Percentiles rank a stretch among this genome's conserved stretches.
Evolutionary conservation across 92 coral and sea anemone genomes (phyloP).

Genomic region (Virgularia gustaviana): DNA sequence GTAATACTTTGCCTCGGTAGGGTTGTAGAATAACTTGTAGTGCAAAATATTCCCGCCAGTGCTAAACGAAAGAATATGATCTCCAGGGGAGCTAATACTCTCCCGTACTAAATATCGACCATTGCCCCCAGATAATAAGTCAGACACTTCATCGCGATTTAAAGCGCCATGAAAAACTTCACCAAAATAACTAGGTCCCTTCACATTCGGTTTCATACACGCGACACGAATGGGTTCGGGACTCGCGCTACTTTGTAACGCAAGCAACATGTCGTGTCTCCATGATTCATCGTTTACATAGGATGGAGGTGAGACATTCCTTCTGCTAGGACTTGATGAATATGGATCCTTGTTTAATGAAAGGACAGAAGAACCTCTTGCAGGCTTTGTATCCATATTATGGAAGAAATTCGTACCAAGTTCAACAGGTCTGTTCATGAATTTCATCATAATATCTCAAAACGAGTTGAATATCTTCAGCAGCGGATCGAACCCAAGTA

Average conservation of each 20-base stretch:
- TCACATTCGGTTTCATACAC: constrained; percentile 82
- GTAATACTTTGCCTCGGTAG: constrained; percentile 59
- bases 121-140: constrained; percentile 75
- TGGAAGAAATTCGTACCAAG: background rate
- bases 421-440: constrained; percentile 17
- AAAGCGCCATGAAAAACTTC: constrained; percentile 95
- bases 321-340: no score
- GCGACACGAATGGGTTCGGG: constrained; percentile 98
- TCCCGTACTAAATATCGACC: constrained; percentile 93
- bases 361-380: background rate
- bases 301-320: background rate
- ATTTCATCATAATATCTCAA: constrained; percentile 28
- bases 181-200: constrained; percentile 73
- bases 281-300: constrained; percentile 56
- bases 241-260: constrained; percentile 77
- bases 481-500: background rate
- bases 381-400: background rate
- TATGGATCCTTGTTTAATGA: background rate
- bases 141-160: constrained; percentile 80
- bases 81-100: constrained; percentile 84
- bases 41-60: constrained; percentile 80
- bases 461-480: no score
- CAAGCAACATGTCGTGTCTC: constrained; percentile 76
- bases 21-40: constrained; percentile 69
- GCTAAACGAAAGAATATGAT: constrained; percentile 81